Percentiles rank a stretch among this genome's conserved stretches.
phyloP scores from a whole-genome alignment of 2,888 invertebrate species.

The Hypselothyrea guttata region DNA sequence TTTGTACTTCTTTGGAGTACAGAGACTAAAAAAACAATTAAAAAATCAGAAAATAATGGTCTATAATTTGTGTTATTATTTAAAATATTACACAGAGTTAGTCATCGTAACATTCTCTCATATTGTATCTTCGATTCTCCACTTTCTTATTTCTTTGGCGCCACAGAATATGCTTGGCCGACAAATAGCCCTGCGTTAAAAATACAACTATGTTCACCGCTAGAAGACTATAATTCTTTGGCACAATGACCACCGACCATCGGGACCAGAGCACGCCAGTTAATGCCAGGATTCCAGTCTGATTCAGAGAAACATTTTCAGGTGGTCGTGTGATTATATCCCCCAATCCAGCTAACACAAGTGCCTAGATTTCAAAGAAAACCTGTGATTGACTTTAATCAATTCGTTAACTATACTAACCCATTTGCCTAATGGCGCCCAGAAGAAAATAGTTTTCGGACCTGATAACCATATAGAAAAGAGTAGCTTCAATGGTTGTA shows the following conservation, averaged over 20 bases:
- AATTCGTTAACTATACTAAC: too few relatives aligned
- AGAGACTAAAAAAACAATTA: too few relatives aligned
- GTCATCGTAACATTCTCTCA: too few relatives aligned
- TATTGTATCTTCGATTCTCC: too few relatives aligned
- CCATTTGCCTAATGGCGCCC: constrained; percentile 74
- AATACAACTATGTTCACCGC: constrained; percentile 51
- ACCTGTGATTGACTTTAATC: too few relatives aligned
- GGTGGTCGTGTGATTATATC: constrained; percentile 51
- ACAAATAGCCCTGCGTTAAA: constrained; percentile 40
- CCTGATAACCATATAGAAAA: constrained; percentile 47
- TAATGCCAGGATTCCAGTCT: constrained; percentile 33
- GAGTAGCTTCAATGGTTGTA: too few relatives aligned
- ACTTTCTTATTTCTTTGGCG: constrained; percentile 18
- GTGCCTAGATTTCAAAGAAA: too few relatives aligned
- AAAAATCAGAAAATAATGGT: too few relatives aligned
- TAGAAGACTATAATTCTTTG: constrained; percentile 59
- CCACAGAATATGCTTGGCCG: constrained; percentile 50
- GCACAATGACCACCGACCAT: constrained; percentile 58
- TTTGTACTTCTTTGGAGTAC: too few relatives aligned
- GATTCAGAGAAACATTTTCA: constrained; percentile 52
- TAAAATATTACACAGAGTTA: too few relatives aligned
- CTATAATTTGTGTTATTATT: too few relatives aligned
- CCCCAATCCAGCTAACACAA: constrained; percentile 57
- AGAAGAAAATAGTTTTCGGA: constrained; percentile 73
- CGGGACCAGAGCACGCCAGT: constrained; percentile 62